phyloP scores from a whole-genome alignment of 2,888 invertebrate species.

The Ypsolopha scabrella region DNA sequence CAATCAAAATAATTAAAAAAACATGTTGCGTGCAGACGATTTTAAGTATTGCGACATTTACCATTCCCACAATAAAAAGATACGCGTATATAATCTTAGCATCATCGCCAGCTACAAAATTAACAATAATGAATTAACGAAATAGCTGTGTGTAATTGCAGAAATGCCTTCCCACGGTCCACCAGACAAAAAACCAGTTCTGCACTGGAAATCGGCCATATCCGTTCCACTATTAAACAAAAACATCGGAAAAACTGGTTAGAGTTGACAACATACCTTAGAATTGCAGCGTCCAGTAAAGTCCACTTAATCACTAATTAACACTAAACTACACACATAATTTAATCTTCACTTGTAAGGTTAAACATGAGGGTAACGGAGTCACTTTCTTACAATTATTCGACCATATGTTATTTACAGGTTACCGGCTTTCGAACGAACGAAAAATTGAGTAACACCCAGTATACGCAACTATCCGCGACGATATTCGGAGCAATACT shows the following conservation, averaged over 20 bases:
- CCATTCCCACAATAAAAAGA: no score
- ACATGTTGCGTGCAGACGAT: no score
- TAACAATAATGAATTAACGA: no score
- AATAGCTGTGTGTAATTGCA: no score
- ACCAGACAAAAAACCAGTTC: slow-evolving; percentile 58
- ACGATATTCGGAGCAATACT: slow-evolving; percentile 32
- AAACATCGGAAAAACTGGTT: slow-evolving; percentile 26
- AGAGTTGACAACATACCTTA: slow-evolving; percentile 33
- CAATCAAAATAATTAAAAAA: no score
- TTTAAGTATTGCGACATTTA: no score
- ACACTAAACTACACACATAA: slow-evolving; percentile 16
- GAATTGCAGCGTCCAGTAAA: neutral
- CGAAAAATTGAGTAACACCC: slow-evolving; percentile 12
- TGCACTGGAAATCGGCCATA: slow-evolving; percentile 44
- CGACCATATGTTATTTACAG: slow-evolving; percentile 28
- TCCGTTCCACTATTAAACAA: slow-evolving; percentile 41
- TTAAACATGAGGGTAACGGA: slow-evolving; percentile 13
- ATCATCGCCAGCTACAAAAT: no score
- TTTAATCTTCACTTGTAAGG: no score
- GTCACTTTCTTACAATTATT: slow-evolving; percentile 5
- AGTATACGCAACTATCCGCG: slow-evolving; percentile 9
- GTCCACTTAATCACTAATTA: neutral
- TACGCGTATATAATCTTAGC: no score
- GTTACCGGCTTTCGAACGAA: slow-evolving; percentile 21
- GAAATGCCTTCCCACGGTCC: slow-evolving; percentile 58